Base-by-base conservation (phyloP, 2,888 invertebrate genomes). In the Prenolepis imparis region DNA sequence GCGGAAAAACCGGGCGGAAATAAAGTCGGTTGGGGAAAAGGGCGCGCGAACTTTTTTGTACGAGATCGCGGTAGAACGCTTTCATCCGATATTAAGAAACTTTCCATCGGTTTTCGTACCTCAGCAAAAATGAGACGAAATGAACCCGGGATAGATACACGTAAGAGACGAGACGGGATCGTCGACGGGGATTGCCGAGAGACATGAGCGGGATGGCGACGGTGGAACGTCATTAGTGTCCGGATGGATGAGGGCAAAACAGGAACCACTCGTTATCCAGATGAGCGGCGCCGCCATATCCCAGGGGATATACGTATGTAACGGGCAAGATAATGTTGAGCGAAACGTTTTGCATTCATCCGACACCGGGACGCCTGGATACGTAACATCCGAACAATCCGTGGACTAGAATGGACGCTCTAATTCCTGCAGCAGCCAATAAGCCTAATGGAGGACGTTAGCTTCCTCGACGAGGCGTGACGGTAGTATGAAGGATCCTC, bases 81-180 rank as follows among this genome's bases (percentile, higher is more conserved):
- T 85, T 86, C 86, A 89, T 92, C 87, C 90, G 93, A 93, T 93
- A 93, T 93, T 93, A 93, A 93, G 93, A 93, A 93, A 93, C 93
- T 93, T 93, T 93, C 88, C 91, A 92, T 92, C 88, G 92, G 91
- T 87, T 91, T 84, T 87, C 87, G 89, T 88, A 82, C 83, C 85
- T 88, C 41, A 70, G 78, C 70, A 80, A 72, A 39, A 72, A 84
- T 82, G 59, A 83, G 82, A 82, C 84, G 88, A 89, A 90, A 90
- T 90, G 89, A 90, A 90, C 77, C 85, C 84, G 44, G 59, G 81
- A 63, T 81, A 78, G 83, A 84, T 81, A 83, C 52, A 82, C 85
- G 87, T 83, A 28, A 1, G 86, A 66, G 84, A 72, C 77, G 70
- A 75, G 73, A 12, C 48, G 24, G 32, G 63, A 61, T 67, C 9